Evolutionary conservation across 2,113 vertebrate species (phyloP), one percentile per base, ranked within the genome.

Genomic region (Channa argus): DNA sequence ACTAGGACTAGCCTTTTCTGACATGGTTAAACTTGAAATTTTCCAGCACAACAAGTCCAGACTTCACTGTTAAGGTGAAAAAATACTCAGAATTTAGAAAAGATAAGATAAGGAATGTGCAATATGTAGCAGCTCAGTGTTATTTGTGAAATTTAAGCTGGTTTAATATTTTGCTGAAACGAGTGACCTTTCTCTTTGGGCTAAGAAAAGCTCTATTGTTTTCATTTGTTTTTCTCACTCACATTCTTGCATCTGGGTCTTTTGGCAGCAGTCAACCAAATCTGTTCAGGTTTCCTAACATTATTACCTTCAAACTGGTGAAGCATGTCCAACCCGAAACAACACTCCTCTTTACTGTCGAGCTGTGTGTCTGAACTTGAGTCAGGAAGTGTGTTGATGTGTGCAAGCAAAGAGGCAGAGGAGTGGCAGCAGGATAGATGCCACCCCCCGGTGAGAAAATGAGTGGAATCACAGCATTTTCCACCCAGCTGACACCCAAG

Each of bases 401-500:
- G 51, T 62, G 79, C 78, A 84, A 84, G 74, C 8, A 43, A 8
- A 14, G 62, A 65, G 54, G 77, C 80, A 46, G 77, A 73, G 68
- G 72, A 83, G 66, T 79, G 86, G 73, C 88, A 83, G 69, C 69
- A 72, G 79, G 84, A 89, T 86, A 82, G 79, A 86, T 88, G 70
- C 68, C 54, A 63, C 86, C 24, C 24, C 24, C 86, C 59, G 8
- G 49, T 88, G 83, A 87, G 88, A 89, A 91, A 91, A 90, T 88
- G 81, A 90, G 87, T 86, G 79, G 71, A 90, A 88, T 89, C 79
- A 63, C 70, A 77, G 77, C 76, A 67, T 86, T 87, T 90, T 84
- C 81, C 79, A 75, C 80, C 75, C 85, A 65, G 71, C 79, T 86
- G 88, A 90, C 86, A 85, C 79, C 75, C 69, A 64, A 88, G 84